Evolutionary conservation across 2,797 vertebrate genomes (phyloP).

Genomic region (Arctocebus calabarensis): DNA sequence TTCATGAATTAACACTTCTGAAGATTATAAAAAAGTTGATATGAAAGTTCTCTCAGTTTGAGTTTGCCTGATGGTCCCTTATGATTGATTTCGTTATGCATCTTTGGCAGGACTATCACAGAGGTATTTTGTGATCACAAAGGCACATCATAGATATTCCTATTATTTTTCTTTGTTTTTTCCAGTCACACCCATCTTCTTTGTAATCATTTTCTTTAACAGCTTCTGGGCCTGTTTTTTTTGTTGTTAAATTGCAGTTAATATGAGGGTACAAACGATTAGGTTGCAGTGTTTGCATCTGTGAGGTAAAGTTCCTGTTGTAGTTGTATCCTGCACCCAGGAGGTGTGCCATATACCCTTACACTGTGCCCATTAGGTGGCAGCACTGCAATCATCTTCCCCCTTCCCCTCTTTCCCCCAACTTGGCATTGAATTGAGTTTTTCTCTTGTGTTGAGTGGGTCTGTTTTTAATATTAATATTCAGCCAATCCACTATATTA

Average conservation of each 20-base stretch:
- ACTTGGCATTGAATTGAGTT: too few relatives aligned
- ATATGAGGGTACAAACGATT: too few relatives aligned
- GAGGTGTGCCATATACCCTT: too few relatives aligned
- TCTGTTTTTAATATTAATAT: constrained; percentile 7
- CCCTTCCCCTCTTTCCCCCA: too few relatives aligned
- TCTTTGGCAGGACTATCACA: constrained; percentile 3
- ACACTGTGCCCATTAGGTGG: too few relatives aligned
- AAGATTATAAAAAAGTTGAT: background rate
- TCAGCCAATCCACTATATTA: background rate
- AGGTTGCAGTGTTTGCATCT: too few relatives aligned
- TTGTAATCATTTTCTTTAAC: constrained; percentile 8
- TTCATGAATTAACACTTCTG: background rate
- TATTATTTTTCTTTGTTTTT: background rate
- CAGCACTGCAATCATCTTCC: too few relatives aligned
- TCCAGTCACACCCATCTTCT: background rate
- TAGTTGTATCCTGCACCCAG: too few relatives aligned
- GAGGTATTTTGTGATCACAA: background rate
- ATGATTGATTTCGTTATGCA: background rate
- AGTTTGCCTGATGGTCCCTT: background rate
- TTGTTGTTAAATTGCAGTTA: too few relatives aligned
- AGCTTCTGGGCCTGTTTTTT: background rate
- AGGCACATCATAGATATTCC: background rate
- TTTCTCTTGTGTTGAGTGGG: background rate
- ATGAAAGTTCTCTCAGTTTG: background rate
- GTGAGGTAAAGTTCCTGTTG: too few relatives aligned